Evolutionary conservation across 2,113 vertebrate genomes (phyloP), one percentile per base, ranked within the genome.

Genomic region (Paralichthys olivaceus): DNA sequence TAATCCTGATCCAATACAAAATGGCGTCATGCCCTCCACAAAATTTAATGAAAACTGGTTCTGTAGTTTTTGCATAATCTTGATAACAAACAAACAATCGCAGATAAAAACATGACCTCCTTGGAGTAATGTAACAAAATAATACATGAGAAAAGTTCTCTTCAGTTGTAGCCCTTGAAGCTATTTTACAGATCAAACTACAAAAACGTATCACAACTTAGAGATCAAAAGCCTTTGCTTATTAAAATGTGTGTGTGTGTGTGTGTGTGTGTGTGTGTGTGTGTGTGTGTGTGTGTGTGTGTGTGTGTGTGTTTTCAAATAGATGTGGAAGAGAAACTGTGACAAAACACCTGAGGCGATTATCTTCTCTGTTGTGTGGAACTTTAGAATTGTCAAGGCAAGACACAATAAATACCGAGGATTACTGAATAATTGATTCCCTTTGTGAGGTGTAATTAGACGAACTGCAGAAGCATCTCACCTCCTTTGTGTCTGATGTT

Each of bases 341-440:
- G 66, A 75, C 32, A 58, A 72, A 80, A 20, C 22, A 15, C 69
- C 70, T 13, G 4, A 49, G 32, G 45, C 4, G 2, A 68, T 67
- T 28, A 28, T 77, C 29, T 6, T 9, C 47, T 70, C 59, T 43
- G 64, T 59, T 72, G 28, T 62, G 69, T 69, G 49, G n/a, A 53
- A n/a, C 23, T 75, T 53, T 29, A 12, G 20, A 60, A 67, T n/a
- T n/a, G 57, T 58, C 17, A 1, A 4, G 5, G 72, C 22, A n/a
- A 58, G 70, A 69, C 29, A 23, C 11, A 49, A 66, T 60, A 75
- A 67, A 69, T 69, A 53, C 58, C 1, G 59, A 79, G 62, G 8
- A 56, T 72, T 9, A 15, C 67, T 88, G 73, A 84, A 84, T 86
- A 83, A 43, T 62, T 25, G 60, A 89, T 84, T 73, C 65, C 29